These are phyloP conservation scores for Phrynocephalus vlangalii DNA, from an alignment of 2,797 vertebrate species.

Conservation along the genomic window DNA sequence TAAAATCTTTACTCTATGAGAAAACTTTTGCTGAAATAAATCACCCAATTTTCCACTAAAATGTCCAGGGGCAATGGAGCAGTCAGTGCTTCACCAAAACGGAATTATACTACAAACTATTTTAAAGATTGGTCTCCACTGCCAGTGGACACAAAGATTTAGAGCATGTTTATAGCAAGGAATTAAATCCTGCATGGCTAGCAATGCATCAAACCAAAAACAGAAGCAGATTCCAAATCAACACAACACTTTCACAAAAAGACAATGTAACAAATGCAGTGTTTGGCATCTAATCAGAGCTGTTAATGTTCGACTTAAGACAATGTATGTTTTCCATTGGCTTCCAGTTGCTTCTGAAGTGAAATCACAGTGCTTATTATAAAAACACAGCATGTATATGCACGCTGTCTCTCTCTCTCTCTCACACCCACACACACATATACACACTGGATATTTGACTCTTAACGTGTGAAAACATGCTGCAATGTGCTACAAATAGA, in stretches of 20 bases:
- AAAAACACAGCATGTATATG: conserved; percentile 14
- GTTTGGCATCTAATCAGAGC: conserved; percentile 46
- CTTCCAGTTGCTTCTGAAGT: conserved; percentile 45
- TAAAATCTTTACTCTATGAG: conserved; percentile 27
- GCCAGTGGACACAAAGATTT: conserved; percentile 32
- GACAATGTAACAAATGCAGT: conserved; percentile 40
- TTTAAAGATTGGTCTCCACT: conserved; percentile 3
- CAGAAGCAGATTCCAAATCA: conserved; percentile 40
- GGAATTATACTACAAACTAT: conserved; percentile 15
- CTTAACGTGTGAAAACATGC: conserved; percentile 28
- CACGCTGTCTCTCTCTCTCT: no score
- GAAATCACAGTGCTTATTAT: conserved; percentile 52
- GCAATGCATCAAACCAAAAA: conserved; percentile 34
- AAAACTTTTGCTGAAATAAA: conserved; percentile 6
- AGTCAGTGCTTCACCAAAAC: conserved; percentile 4
- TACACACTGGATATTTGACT: conserved; percentile 1
- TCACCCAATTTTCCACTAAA: conserved; percentile 12
- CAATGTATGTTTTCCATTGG: conserved; percentile 54
- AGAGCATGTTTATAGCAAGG: conserved; percentile 37
- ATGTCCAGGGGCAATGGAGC: background rate
- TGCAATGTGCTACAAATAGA: conserved; percentile 1
- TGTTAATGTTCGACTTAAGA: conserved; percentile 66
- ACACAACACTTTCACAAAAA: conserved; percentile 48
- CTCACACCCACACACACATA: background rate
- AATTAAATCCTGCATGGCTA: conserved; percentile 34